These are phyloP conservation scores for Felis catus DNA, from an alignment of 2,113 vertebrate genomes.

Conservation along the genomic window F.catus_Fca126_mat1.0 CM031414.1:120900501-120901000, in stretches of 20 bases:
- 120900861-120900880: neutral
- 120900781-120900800: neutral
- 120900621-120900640: neutral
- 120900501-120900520: constrained; percentile 3
- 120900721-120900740: neutral
- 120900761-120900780: neutral
- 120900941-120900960: neutral
- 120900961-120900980: neutral
- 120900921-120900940: constrained; percentile 5
- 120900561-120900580: neutral
- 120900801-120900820: neutral
- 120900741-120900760: neutral
- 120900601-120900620: neutral
- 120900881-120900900: neutral
- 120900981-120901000: constrained; percentile 21
- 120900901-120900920: constrained; percentile 11
- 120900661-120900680: neutral
- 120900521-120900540: neutral
- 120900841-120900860: neutral
- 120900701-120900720: neutral
- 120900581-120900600: neutral
- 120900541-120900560: neutral
- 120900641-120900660: neutral
- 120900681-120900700: neutral
- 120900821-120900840: neutral